Base-by-base conservation (phyloP, 1,140 invertebrate genomes). In the Diabrotica undecimpunctata region DNA sequence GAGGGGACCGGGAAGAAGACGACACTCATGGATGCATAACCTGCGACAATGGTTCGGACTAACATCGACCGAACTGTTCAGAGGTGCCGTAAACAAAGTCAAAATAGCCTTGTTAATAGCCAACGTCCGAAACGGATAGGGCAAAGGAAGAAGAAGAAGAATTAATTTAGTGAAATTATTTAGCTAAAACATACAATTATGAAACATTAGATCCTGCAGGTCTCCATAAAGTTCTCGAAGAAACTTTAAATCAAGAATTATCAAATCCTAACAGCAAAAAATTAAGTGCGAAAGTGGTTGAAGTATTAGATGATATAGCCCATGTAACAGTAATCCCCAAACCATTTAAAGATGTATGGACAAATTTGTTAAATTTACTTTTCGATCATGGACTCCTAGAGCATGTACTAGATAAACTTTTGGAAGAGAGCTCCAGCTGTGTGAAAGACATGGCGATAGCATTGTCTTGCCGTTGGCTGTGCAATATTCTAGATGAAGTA, bases 281-380 rank as follows among this genome's bases (percentile, higher is more conserved):
- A 14, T 13, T 59, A 11, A 14, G 62, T 38, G 10, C 6, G 3
- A 52, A 39, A 35, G 35, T 68, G 12, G 54, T 25, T 56, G 51
- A 68, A 56, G 25, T 58, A 6, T 36, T 68, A n/a, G 58, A 58
- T 5, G 51, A 62, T n/a, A n/a, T 25, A 25, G 25, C 25, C 4
- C 63, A 51, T 10, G 35, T 8, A 5, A 35, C 56, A 62, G 62
- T 50, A 50, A 65, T 71, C 61, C 60, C 57, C 37, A n/a, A 53
- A 61, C 35, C 61, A 1, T 68, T 67, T 61, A 39, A 53, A 62
- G 64, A 66, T 54, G 50, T 65, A 60, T 73, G 72, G 72, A 57
- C 41, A 7, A 56, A 66, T 7, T 52, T 74, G 36, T 53, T 74
- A 35, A 72, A 65, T 59, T 13, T 69, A 0, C 50, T 74, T 41